Base-by-base conservation (phyloP, 2,888 invertebrate genomes). In the Dolomedes plantarius region DNA sequence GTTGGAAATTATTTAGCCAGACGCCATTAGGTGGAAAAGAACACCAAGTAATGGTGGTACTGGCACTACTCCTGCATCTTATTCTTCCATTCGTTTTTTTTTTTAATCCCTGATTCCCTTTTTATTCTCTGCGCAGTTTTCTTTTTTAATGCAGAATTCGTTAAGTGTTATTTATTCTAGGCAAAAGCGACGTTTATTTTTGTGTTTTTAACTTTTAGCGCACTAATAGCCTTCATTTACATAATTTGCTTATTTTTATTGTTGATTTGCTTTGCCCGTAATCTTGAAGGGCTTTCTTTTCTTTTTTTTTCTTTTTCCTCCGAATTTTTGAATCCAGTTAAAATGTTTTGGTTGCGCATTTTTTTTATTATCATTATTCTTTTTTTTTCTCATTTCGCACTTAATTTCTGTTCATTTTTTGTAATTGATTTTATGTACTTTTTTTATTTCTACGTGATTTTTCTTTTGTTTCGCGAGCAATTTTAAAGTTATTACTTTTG, bases 161-260 rank as follows among this genome's bases (percentile, higher is more conserved):
- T 67, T 67, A 85, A 85, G 83, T 85, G 83, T 85, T 85, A 85
- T 85, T 85, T 85, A 85, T 85, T 85, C 83, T 77, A 64, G 36
- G 69, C 32, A 71, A 62, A 71, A 82, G 46, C 68, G 36, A 74
- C 50, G 82, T 75, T 85, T 85, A 72, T 85, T 85, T 83, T 85
- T 77, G 83, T 77, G 77, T 85, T 85, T 85, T 77, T 85, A 77
- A 85, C 83, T 85, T 77, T 85, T 85, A 77, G 83, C 83, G 72
- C 83, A 77, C 83, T 85, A 85, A 85, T 85, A 85, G 83, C 83
- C 36, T 73, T 78, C 83, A 85, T 85, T 85, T 85, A 68, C 83
- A 85, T 85, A 85, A 85, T 85, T 73, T 56, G 83, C 83, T 85
- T 85, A 85, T 85, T 85, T 85, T 85, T 85, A 85, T 85, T 85